These are phyloP conservation scores for Cuculus canorus DNA, from an alignment of 2,797 vertebrate species.

Conservation along the genomic window DNA sequence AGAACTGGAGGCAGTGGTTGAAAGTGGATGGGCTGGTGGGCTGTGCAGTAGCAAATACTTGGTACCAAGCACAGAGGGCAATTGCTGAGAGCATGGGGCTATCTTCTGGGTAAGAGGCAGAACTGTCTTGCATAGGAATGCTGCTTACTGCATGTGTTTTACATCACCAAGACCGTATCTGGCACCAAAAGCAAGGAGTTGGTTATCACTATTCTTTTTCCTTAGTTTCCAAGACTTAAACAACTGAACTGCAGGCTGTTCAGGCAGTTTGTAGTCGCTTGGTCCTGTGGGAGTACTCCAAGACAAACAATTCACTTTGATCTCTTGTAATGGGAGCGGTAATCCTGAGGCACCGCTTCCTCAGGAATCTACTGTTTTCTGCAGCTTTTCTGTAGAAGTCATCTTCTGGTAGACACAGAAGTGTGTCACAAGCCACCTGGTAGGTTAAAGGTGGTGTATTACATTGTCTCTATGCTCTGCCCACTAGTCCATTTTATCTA, in stretches of 20 bases:
- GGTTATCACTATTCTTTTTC: slow-evolving; percentile 20
- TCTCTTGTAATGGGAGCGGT: slow-evolving; percentile 11
- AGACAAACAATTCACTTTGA: slow-evolving; percentile 59
- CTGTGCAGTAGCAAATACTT: background rate
- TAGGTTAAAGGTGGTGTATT: background rate
- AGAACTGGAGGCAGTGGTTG: background rate
- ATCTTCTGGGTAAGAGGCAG: background rate
- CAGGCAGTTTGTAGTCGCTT: slow-evolving; percentile 2
- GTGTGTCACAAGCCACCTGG: background rate
- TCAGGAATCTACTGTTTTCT: background rate
- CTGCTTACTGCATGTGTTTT: background rate
- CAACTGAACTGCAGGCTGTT: slow-evolving; percentile 6
- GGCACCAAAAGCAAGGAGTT: background rate
- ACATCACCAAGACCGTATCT: background rate
- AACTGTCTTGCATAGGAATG: background rate
- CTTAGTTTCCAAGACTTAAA: slow-evolving; percentile 57
- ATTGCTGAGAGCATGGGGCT: background rate
- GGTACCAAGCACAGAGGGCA: background rate
- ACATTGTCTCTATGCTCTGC: background rate
- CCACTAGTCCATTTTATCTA: background rate
- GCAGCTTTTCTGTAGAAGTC: background rate
- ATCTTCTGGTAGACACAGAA: background rate
- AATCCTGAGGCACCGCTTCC: slow-evolving; percentile 42
- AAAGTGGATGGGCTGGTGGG: background rate
- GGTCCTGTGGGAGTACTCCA: slow-evolving; percentile 39